Conservation (phyloP, 2,113 vertebrate genomes). For the Oriolus oriolus region DNA sequence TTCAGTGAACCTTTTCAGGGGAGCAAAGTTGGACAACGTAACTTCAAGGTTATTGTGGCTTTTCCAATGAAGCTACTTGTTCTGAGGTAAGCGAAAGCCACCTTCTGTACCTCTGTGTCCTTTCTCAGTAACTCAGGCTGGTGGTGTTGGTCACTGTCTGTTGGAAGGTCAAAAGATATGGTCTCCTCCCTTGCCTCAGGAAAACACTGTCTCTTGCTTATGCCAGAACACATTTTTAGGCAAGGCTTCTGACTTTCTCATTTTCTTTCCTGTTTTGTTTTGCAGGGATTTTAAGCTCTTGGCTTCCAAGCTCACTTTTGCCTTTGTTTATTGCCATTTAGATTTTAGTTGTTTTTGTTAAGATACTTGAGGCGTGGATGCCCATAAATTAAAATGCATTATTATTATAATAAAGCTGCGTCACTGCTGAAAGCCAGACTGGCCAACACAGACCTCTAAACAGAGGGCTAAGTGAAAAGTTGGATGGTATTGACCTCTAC, state of each 20-base stretch:
- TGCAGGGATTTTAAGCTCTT: slow-evolving; percentile 23
- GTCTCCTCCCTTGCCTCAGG: background rate
- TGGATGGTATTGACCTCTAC: background rate
- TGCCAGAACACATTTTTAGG: background rate
- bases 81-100: background rate
- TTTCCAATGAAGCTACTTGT: background rate
- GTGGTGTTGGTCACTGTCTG: background rate
- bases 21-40: background rate
- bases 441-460: background rate
- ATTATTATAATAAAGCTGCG: background rate
- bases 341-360: slow-evolving; percentile 6
- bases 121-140: background rate
- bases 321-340: slow-evolving; percentile 21
- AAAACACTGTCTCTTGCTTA: background rate
- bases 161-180: background rate
- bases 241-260: slow-evolving; percentile 17
- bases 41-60: background rate
- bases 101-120: background rate
- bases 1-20: background rate
- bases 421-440: background rate
- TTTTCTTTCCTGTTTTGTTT: slow-evolving; percentile 37
- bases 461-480: background rate
- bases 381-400: slow-evolving; percentile 8
- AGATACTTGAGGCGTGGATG: background rate
- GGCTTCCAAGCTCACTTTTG: background rate